Evolutionary conservation across 1,140 invertebrate genomes (phyloP).

Genomic region (Kradibia gibbosae): DNA sequence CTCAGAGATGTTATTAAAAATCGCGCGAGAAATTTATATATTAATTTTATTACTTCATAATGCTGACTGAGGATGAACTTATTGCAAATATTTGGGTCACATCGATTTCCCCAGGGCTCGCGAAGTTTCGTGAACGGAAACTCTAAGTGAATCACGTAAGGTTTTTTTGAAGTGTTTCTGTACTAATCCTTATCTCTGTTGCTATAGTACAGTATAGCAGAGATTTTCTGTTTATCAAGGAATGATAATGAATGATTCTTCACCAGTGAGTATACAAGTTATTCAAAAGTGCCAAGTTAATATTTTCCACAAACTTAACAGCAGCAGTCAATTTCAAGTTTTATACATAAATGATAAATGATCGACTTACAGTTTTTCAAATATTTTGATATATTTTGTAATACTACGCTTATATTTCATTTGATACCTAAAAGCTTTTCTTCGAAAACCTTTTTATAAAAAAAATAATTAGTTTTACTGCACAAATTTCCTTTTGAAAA

Average conservation of each 20-base stretch:
- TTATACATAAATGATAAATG: background rate
- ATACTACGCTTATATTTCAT: no score
- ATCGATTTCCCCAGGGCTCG: background rate
- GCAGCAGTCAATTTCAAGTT: background rate
- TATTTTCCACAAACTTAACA: background rate
- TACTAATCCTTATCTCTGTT: background rate
- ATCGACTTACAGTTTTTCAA: no score
- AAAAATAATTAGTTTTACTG: no score
- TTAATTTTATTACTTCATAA: background rate
- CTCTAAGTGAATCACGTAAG: background rate
- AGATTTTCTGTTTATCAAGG: background rate
- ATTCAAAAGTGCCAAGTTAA: background rate
- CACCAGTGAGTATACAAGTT: background rate
- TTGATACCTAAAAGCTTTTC: no score
- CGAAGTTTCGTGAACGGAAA: background rate
- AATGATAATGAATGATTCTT: background rate
- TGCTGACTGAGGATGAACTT: background rate
- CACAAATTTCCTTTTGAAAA: no score
- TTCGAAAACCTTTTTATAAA: no score
- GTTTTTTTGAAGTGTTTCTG: background rate
- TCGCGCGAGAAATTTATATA: background rate
- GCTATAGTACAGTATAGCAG: background rate
- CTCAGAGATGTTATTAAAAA: background rate
- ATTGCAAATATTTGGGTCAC: background rate
- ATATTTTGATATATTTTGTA: no score